Percentiles rank a stretch among this genome's conserved stretches.
Conservation (phyloP, 2,888 invertebrate genomes). For the Drosophila koepferae region DNA sequence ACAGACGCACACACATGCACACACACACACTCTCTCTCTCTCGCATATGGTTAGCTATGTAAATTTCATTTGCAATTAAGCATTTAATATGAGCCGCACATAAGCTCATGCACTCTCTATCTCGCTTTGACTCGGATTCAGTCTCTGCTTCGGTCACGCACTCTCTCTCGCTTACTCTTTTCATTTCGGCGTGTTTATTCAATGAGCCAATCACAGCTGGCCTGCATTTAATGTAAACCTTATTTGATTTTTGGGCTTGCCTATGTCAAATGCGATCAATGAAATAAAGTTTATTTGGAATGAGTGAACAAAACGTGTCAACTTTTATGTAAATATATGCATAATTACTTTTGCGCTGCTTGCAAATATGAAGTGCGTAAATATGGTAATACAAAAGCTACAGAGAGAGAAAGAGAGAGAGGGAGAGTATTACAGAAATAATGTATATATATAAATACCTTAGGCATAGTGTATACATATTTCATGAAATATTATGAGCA, state of each 20-base stretch:
- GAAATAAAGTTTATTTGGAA: slow-evolving; percentile 19
- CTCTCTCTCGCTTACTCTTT: background rate
- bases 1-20: background rate
- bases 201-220: background rate
- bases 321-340: slow-evolving; percentile 1
- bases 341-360: background rate
- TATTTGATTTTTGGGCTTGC: slow-evolving; percentile 30
- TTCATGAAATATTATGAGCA: background rate
- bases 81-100: slow-evolving; percentile 33
- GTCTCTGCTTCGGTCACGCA: background rate
- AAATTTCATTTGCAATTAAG: slow-evolving; percentile 61
- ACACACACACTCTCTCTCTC: background rate
- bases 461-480: background rate
- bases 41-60: background rate
- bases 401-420: background rate
- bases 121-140: background rate
- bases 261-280: slow-evolving; percentile 33
- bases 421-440: background rate
- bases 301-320: background rate
- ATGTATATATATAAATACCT: too few relatives aligned
- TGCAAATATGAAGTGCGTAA: background rate
- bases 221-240: slow-evolving; percentile 14
- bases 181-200: background rate
- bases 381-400: background rate
- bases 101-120: background rate